Conservation (phyloP, 2,113 vertebrate genomes). For the Leucosticte australis region DNA sequence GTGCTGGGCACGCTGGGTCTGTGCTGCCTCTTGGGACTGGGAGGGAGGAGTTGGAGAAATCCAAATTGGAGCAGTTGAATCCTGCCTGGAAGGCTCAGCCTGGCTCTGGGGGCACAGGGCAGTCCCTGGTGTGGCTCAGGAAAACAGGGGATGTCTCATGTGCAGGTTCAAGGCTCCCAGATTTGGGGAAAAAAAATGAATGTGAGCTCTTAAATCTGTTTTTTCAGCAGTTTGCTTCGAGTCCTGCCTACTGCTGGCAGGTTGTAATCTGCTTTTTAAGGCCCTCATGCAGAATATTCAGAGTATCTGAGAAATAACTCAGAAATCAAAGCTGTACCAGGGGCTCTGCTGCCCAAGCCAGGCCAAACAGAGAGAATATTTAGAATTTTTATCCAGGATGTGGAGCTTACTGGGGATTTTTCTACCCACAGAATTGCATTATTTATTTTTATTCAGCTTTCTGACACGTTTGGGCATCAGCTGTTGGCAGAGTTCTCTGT, state of each 20-base stretch:
- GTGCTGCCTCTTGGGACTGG: not conserved
- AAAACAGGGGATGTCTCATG: not conserved
- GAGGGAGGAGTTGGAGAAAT: not conserved
- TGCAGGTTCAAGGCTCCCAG: not conserved
- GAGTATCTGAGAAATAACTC: not conserved
- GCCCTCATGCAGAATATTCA: not conserved
- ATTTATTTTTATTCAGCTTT: not conserved
- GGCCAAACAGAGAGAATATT: not conserved
- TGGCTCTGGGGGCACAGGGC: not conserved
- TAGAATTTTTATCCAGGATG: not conserved
- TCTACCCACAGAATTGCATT: not conserved
- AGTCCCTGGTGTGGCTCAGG: accelerated
- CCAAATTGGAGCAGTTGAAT: not conserved
- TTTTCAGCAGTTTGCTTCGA: not conserved
- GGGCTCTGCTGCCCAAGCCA: not conserved
- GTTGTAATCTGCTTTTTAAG: not conserved
- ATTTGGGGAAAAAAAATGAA: not conserved
- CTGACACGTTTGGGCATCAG: not conserved
- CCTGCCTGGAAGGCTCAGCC: not conserved
- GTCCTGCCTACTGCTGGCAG: not conserved
- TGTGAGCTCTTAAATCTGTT: not conserved
- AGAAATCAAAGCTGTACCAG: not conserved
- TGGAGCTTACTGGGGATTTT: not conserved
- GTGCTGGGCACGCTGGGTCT: not conserved
- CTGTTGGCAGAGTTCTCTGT: not conserved